These are phyloP conservation scores for Scomber japonicus DNA, from an alignment of 2,113 vertebrate genomes.

Conservation along the genomic window DNA sequence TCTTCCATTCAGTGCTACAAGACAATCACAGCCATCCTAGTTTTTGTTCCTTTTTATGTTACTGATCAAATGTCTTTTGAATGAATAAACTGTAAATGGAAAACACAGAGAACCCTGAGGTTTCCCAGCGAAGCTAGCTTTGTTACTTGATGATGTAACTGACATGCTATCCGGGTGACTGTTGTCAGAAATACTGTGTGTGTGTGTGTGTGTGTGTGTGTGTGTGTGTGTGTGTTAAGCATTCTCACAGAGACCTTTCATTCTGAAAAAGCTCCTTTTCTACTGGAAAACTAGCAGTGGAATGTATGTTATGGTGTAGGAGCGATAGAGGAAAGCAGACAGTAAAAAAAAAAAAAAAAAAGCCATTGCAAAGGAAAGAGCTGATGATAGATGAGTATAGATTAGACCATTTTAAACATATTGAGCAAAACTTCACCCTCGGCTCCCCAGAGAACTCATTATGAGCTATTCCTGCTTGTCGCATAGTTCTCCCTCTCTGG, in stretches of 20 bases:
- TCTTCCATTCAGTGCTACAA: neutral
- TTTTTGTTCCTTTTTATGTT: constrained; percentile 31
- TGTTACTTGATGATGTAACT: constrained; percentile 32
- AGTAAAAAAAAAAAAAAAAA: neutral
- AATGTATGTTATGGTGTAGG: neutral
- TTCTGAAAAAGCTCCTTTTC: constrained; percentile 11
- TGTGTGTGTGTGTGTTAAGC: neutral
- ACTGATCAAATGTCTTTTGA: constrained; percentile 43
- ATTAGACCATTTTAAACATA: constrained; percentile 54
- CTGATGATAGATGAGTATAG: constrained; percentile 52
- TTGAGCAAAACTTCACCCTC: constrained; percentile 46
- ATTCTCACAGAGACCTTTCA: neutral
- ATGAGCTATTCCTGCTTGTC: constrained; percentile 74
- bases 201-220: neutral
- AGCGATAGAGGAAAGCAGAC: neutral
- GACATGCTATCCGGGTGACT: constrained; percentile 1
- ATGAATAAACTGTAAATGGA: constrained; percentile 37
- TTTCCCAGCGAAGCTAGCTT: constrained; percentile 29
- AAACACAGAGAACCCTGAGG: constrained; percentile 33
- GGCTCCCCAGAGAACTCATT: constrained; percentile 80
- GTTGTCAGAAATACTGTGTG: neutral
- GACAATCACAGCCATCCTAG: constrained; percentile 27
- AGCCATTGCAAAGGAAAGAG: neutral
- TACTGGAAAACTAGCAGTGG: neutral
- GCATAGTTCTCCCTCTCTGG: constrained; percentile 58